Evolutionary conservation across 2,797 vertebrate species (phyloP).

Genomic region (Pitangus sulphuratus): DNA sequence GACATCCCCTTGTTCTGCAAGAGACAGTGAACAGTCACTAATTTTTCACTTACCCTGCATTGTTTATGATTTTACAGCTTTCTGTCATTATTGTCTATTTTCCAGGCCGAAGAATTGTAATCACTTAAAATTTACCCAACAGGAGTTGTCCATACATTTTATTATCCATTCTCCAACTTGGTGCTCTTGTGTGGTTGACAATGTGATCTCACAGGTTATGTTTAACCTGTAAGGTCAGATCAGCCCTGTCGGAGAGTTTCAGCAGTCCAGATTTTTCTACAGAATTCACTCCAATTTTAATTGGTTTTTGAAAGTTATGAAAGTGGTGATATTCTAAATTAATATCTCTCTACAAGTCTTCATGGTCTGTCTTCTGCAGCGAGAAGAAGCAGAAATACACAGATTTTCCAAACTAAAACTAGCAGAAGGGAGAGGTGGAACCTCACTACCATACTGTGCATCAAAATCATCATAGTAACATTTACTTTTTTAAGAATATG

Average conservation of each 20-base stretch:
- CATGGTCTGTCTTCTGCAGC: background rate
- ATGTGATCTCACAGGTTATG: background rate
- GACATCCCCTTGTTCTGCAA: background rate
- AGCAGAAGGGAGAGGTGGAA: background rate
- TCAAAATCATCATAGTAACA: background rate
- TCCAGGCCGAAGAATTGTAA: background rate
- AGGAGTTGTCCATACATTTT: background rate
- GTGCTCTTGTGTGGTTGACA: background rate
- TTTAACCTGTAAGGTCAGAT: background rate
- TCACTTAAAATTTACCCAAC: background rate
- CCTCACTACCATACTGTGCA: background rate
- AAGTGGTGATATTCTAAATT: background rate
- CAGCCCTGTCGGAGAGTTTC: background rate
- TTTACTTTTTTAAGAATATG: background rate
- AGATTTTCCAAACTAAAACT: background rate
- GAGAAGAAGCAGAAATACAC: background rate
- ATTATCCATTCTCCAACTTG: background rate
- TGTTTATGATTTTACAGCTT: background rate
- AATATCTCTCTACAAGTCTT: background rate
- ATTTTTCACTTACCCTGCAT: background rate
- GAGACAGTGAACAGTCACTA: background rate
- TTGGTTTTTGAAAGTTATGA: background rate
- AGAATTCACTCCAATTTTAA: background rate
- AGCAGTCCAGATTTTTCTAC: background rate
- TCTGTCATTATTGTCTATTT: background rate